These are phyloP conservation scores for Halictus rubicundus DNA, from an alignment of 1,140 invertebrate genomes.

Conservation along the genomic window DNA sequence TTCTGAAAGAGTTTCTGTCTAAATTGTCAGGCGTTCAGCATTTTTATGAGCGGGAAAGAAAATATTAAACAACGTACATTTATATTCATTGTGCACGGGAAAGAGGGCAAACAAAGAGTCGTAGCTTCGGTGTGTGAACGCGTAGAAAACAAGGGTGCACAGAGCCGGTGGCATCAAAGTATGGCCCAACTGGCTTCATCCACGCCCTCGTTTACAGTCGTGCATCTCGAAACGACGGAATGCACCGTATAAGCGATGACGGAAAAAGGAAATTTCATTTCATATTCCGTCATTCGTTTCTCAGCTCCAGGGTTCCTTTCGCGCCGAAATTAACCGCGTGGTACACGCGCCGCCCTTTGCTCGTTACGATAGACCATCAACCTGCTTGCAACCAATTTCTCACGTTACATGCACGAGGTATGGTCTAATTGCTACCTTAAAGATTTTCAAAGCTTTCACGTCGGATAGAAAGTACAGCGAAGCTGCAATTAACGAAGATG, in stretches of 20 bases:
- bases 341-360: background rate
- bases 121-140: background rate
- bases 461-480: no score
- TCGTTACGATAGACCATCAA: slow-evolving; percentile 35
- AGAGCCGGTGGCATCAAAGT: slow-evolving; percentile 41
- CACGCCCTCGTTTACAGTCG: slow-evolving; percentile 45
- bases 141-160: slow-evolving; percentile 35
- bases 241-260: slow-evolving; percentile 25
- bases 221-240: slow-evolving; percentile 41
- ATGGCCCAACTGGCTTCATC: slow-evolving; percentile 49
- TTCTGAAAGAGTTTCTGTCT: background rate
- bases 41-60: background rate
- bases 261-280: slow-evolving; percentile 51
- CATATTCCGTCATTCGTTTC: slow-evolving; percentile 32
- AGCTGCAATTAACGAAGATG: no score
- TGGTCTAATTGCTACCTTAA: no score
- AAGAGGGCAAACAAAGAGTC: background rate
- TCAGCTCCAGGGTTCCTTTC: slow-evolving; percentile 14
- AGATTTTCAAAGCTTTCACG: no score
- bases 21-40: background rate
- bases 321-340: slow-evolving; percentile 43
- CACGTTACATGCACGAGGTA: background rate
- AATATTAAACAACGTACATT: background rate
- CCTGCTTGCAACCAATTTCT: background rate
- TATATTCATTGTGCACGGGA: background rate